These are phyloP conservation scores for Pogona vitticeps DNA, from an alignment of 2,113 vertebrate genomes.

Conservation along the genomic window DNA sequence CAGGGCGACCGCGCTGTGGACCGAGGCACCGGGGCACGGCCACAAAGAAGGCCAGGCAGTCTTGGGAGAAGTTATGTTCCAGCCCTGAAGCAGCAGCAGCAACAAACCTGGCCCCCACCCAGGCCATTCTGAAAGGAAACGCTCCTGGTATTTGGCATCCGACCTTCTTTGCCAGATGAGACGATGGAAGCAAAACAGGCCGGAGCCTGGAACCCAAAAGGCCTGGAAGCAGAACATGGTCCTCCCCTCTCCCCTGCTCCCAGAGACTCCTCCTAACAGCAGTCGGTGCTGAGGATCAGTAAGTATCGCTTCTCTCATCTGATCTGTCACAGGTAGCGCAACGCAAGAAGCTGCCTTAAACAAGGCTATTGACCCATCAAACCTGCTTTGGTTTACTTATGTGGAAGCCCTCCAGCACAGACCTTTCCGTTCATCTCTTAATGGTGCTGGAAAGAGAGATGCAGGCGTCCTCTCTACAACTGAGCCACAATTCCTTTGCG, in stretches of 20 bases:
- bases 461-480: too few species aligned
- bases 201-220: neutral
- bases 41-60: too few species aligned
- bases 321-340: neutral
- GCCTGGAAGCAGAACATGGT: neutral
- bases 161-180: neutral
- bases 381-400: too few species aligned
- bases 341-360: too few species aligned
- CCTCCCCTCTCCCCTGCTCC: neutral
- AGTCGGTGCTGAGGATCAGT: neutral
- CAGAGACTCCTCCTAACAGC: too few species aligned
- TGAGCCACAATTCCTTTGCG: too few species aligned
- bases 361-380: too few species aligned
- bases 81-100: rapidly evolving
- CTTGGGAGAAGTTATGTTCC: too few species aligned
- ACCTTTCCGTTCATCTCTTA: too few species aligned
- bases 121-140: neutral
- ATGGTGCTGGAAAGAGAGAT: too few species aligned
- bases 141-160: neutral
- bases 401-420: too few species aligned
- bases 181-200: rapidly evolving
- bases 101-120: too few species aligned
- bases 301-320: neutral
- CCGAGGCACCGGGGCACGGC: neutral
- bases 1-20: neutral